A percentile compares a stretch with the other conserved stretches of the same genome.
These are phyloP conservation scores for Phortica magna DNA, from an alignment of 2,888 invertebrate species.

Conservation along the genomic window DNA sequence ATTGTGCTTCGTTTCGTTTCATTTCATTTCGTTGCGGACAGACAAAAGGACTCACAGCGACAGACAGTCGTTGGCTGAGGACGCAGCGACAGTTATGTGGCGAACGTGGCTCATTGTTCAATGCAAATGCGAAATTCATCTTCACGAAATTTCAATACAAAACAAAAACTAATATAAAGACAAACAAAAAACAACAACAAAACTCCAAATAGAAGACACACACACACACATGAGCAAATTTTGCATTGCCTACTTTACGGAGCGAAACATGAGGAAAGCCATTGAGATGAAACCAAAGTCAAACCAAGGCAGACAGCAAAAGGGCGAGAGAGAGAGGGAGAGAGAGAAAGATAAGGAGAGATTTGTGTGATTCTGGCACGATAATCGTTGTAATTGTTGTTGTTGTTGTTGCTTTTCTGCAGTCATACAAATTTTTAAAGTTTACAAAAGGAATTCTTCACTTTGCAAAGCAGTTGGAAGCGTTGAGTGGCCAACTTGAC, in stretches of 20 bases:
- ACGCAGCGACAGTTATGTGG: no score
- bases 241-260: constrained; percentile 13
- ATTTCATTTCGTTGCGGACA: constrained; percentile 12
- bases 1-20: constrained; percentile 34
- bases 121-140: no score
- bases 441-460: constrained; percentile 20
- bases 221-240: no score
- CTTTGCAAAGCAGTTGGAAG: neutral
- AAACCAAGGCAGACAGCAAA: no score
- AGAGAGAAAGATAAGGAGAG: constrained; percentile 21
- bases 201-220: no score
- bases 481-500: neutral
- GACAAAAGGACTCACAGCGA: constrained; percentile 26
- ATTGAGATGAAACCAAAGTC: no score
- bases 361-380: neutral
- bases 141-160: no score
- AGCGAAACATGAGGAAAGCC: no score
- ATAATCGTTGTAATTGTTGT: constrained; percentile 60
- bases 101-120: no score
- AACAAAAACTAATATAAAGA: neutral
- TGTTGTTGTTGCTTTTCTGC: neutral
- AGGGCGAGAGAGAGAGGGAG: neutral
- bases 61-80: neutral
- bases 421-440: neutral
- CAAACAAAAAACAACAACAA: constrained; percentile 13